phyloP scores from a whole-genome alignment of 2,888 invertebrate species.

The Lordiphosa andalusiaca region DNA sequence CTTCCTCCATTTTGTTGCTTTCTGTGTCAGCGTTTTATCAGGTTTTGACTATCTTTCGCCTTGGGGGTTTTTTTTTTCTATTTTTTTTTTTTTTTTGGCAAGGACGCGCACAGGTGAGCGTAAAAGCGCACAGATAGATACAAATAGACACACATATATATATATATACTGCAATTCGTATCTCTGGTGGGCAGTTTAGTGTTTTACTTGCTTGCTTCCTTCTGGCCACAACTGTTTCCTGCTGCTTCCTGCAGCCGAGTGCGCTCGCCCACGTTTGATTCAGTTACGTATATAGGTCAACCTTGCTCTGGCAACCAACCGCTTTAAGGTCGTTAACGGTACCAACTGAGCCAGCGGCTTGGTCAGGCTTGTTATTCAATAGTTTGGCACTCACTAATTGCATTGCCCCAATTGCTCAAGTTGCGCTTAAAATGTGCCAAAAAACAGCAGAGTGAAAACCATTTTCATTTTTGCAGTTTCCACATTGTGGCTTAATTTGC shows the following conservation, averaged over 20 bases:
- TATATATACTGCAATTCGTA: conserved; percentile 2
- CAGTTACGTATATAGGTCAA: conserved; percentile 5
- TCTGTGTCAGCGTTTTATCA: conserved; percentile 51
- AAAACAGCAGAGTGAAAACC: conserved; percentile 16
- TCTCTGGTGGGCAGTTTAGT: conserved; percentile 53
- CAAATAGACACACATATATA: no score
- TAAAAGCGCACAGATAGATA: no score
- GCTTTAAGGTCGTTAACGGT: no score
- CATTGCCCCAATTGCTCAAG: conserved; percentile 63
- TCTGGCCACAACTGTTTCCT: conserved; percentile 10
- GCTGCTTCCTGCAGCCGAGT: conserved; percentile 6
- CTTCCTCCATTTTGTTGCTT: conserved; percentile 13
- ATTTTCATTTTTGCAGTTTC: conserved; percentile 22
- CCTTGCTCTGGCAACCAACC: background rate
- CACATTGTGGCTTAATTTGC: conserved; percentile 48
- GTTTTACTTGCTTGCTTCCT: conserved; percentile 23
- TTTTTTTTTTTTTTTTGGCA: conserved; percentile 55
- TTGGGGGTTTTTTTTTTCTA: conserved; percentile 33
- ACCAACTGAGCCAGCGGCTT: conserved; percentile 4
- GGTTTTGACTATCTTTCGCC: conserved; percentile 51
- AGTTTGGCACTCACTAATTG: conserved; percentile 63
- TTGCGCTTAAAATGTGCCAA: conserved; percentile 62
- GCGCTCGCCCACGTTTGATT: background rate
- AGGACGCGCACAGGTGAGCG: conserved; percentile 44
- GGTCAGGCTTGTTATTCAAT: conserved; percentile 55